Base-by-base conservation (phyloP, 1,140 invertebrate species). In the Bombus picipes region DNA sequence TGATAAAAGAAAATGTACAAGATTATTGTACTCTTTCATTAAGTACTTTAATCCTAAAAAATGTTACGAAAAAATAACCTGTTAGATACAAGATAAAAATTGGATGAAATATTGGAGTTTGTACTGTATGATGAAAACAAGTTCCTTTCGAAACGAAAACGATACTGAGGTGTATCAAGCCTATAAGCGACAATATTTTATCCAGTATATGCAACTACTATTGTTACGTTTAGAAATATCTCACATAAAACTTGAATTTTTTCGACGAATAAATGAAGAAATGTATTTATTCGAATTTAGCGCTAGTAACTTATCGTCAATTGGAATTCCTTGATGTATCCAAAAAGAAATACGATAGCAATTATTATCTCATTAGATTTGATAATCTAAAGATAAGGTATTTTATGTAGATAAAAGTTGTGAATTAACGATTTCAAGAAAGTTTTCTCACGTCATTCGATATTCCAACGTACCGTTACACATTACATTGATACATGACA, bases 311-410 rank as follows among this genome's bases (percentile, higher is more conserved):
- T 72, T 13, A 22, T 41, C 34, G 34, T 9, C 13, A 82, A 39
- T n/a, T 65, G 22, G 5, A 73, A 62, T 47, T 53, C 74, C 0
- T 5, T 25, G 8, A 59, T 9, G 28, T 53, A 25, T 39, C 9
- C 15, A 66, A 39, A 41, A 57, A 43, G n/a, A 59, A 76, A 32
- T 41, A 39, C 6, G 72, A 83, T 53, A 83, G 15, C 25, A 53
- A 82, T 82, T 59, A 53, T 65, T 76, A 83, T 83, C 81, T 76
- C 28, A 12, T 3, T 10, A 18, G 18, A 47, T 62, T 82, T 43
- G 41, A 76, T 82, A 78, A 78, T 84, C 75, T 77, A 34, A 0
- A 84, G 82, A 84, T 84, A 84, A 70, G 37, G 22, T 28, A 57
- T 68, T 41, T 71, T 18, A 18, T 32, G 2, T 22, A 6, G 66